phyloP scores from a whole-genome alignment of 2,888 invertebrate genomes.

The Eupithecia inturbata region DNA sequence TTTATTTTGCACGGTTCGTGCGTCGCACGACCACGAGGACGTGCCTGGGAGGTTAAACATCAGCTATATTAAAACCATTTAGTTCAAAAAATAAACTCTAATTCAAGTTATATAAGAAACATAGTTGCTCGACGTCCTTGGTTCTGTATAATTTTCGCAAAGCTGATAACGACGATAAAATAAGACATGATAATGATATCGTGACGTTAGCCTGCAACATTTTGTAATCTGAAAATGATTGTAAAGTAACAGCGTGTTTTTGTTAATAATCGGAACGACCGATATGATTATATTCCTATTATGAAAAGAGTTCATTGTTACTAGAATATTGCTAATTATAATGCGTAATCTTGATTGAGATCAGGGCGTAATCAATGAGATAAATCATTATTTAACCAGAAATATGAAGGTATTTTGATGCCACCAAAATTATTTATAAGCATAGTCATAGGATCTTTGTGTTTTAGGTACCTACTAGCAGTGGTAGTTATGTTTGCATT shows the following conservation, averaged over 20 bases:
- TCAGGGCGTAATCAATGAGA: neutral
- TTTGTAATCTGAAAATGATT: neutral
- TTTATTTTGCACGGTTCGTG: constrained; percentile 8
- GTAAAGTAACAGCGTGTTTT: neutral
- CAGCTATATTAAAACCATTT: constrained; percentile 8
- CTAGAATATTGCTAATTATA: neutral
- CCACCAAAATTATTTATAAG: neutral
- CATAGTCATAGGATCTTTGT: too few species aligned
- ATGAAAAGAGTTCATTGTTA: neutral
- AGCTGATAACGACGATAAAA: constrained; percentile 17
- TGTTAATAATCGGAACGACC: neutral
- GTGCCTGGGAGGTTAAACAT: constrained; percentile 29
- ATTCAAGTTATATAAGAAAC: neutral
- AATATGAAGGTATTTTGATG: neutral
- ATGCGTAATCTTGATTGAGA: neutral
- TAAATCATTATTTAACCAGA: neutral
- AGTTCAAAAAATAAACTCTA: constrained; percentile 17
- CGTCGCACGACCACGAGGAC: constrained; percentile 16
- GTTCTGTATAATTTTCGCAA: constrained; percentile 30
- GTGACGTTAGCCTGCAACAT: neutral
- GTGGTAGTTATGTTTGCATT: too few species aligned
- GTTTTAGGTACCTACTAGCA: too few species aligned
- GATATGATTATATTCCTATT: neutral
- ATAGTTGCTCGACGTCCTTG: constrained; percentile 8
- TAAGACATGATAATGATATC: constrained; percentile 22